Percentiles rank a stretch among this genome's conserved stretches.
phyloP scores from a whole-genome alignment of 1,140 invertebrate species.

The Drosophila teissieri region DNA sequence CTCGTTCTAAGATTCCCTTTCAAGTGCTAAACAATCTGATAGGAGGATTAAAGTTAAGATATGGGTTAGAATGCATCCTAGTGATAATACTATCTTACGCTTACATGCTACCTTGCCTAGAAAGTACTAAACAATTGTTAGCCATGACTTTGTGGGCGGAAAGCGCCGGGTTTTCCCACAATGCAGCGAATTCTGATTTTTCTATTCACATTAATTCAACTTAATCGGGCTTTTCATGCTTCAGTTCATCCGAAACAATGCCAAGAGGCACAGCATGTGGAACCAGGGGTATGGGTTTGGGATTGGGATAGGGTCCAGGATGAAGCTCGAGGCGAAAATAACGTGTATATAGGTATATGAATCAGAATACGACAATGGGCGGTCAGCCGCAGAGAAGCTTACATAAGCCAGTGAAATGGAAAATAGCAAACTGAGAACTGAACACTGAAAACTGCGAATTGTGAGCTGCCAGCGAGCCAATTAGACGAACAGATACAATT shows the following conservation, averaged over 20 bases:
- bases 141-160: slow-evolving; percentile 37
- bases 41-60: slow-evolving; percentile 11
- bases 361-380: slow-evolving; percentile 75
- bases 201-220: slow-evolving; percentile 66
- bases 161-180: slow-evolving; percentile 46
- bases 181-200: slow-evolving; percentile 60
- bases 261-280: slow-evolving; percentile 49
- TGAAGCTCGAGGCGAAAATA: slow-evolving; percentile 58
- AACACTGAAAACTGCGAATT: slow-evolving; percentile 22
- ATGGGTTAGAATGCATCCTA: slow-evolving; percentile 19
- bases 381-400: slow-evolving; percentile 55
- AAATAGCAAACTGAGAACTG: slow-evolving; percentile 23
- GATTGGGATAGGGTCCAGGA: slow-evolving; percentile 53
- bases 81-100: slow-evolving; percentile 42
- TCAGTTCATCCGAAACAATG: slow-evolving; percentile 70
- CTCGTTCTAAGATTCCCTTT: slow-evolving; percentile 29
- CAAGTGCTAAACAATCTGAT: slow-evolving; percentile 48
- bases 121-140: slow-evolving; percentile 63
- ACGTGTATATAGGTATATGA: slow-evolving; percentile 64
- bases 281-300: slow-evolving; percentile 46
- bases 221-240: slow-evolving; percentile 67
- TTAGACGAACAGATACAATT: slow-evolving; percentile 71
- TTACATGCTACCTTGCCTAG: slow-evolving; percentile 36
- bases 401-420: slow-evolving; percentile 59
- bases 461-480: slow-evolving; percentile 42